Base-by-base conservation (phyloP, 1,140 invertebrate genomes). In the Listronotus bonariensis region DNA sequence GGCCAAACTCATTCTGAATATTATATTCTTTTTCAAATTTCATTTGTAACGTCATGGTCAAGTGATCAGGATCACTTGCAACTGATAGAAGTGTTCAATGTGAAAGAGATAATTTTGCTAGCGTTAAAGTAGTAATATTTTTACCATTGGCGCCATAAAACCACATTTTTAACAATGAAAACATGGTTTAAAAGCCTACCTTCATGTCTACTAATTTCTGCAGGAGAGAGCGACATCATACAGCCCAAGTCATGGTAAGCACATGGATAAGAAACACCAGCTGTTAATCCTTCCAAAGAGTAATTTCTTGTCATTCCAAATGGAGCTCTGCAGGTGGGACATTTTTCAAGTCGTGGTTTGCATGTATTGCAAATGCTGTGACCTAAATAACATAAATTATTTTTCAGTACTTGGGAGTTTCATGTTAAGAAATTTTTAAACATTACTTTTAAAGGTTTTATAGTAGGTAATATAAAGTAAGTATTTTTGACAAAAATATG, bases 291-390 rank as follows among this genome's bases (percentile, higher is more conserved):
- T 77, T 93, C 92, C 80, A 93, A 87, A 8, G 86, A 85, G 73
- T 89, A 81, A 78, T 92, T 92, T 61, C 90, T 82, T 60, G 89
- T 90, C 72, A 87, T 87, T 1, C 87, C 89, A 75, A 92, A 83
- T n/a, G 82, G 80, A 59, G 88, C 85, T 52, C 89, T 80, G 74
- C 91, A 93, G 11, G 89, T 87, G 12, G 91, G 91, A 77, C 91
- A 93, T 36, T 80, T 78, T 12, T 66, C 53, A 12, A 92, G 77
- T 65, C 87, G 89, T 36, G 82, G 82, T 57, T 89, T 81, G 78
- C 91, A 93, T 8, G 79, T 78, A 56, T 85, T 83, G 77, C 91
- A 93, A 5, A 92, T 83, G 68, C 92, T 87, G 78, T 93, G 91
- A 1, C 91, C 40, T 41, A 40, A 31, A 55, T 17, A 10, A 55